Evolutionary conservation across 1,140 invertebrate species (phyloP).

Genomic region (Anastatus disparis): DNA sequence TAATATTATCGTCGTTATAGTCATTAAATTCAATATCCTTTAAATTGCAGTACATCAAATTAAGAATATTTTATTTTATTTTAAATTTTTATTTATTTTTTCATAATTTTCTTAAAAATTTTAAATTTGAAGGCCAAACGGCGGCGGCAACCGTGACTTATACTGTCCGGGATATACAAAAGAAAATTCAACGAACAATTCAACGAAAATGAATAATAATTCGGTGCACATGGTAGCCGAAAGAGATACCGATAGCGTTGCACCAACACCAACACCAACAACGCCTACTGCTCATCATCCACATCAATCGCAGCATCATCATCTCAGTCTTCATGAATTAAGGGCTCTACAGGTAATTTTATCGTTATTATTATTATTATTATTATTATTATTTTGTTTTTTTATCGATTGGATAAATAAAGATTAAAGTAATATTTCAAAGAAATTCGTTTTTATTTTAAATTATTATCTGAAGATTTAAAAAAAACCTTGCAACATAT

Average conservation of each 20-base stretch:
- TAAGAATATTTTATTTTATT: too few relatives aligned
- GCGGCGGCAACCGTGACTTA: conserved; percentile 57
- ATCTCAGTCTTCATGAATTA: conserved; percentile 74
- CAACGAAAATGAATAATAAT: conserved; percentile 57
- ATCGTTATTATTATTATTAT: neutral
- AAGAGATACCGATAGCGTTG: conserved; percentile 68
- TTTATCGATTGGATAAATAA: too few relatives aligned
- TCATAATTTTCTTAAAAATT: too few relatives aligned
- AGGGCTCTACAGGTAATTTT: conserved; percentile 74
- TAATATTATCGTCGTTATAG: too few relatives aligned
- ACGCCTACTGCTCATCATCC: conserved; percentile 61
- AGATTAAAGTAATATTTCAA: too few relatives aligned
- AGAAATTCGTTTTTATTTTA: too few relatives aligned
- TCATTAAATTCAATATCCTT: too few relatives aligned
- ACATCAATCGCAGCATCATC: conserved; percentile 61
- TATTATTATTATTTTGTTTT: neutral
- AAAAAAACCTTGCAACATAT: too few relatives aligned
- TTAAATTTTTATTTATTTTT: too few relatives aligned
- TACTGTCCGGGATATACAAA: conserved; percentile 62
- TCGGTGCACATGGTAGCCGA: conserved; percentile 71
- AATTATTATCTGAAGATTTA: too few relatives aligned
- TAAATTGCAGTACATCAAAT: too few relatives aligned
- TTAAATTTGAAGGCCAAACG: conserved; percentile 58
- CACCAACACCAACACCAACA: conserved; percentile 57
- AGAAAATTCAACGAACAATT: conserved; percentile 58